A percentile compares a stretch with the other conserved stretches of the same genome.
Conservation (phyloP, 2,797 vertebrate genomes). For the Alectoris magna region DNA sequence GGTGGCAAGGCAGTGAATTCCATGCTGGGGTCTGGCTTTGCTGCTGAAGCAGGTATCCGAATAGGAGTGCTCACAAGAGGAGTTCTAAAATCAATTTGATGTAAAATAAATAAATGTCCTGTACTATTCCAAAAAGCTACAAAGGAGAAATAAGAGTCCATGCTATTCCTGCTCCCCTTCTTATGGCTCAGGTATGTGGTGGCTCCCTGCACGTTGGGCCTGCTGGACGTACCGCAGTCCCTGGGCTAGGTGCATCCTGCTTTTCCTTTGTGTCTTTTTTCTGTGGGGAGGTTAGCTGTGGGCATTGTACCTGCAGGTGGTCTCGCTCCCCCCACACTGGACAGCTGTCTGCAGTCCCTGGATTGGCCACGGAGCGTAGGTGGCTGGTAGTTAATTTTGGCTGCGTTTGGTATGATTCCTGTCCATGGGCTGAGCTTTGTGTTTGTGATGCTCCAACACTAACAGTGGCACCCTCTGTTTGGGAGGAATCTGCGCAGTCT, state of each 20-base stretch:
- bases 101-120: not conserved
- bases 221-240: not conserved
- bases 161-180: not conserved
- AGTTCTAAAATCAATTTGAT: not conserved
- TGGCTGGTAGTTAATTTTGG: not conserved
- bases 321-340: not conserved
- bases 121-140: not conserved
- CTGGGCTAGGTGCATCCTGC: not conserved
- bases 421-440: not conserved
- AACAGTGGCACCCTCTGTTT: constrained; percentile 69
- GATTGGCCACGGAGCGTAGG: accelerated
- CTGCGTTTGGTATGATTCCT: accelerated
- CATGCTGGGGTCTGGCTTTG: not conserved
- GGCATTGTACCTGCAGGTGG: not conserved
- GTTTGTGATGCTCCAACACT: not conserved
- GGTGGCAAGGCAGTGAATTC: not conserved
- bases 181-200: not conserved
- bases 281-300: not conserved
- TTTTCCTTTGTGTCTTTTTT: not conserved
- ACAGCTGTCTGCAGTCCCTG: not conserved
- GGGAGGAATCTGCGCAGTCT: not conserved
- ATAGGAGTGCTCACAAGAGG: not conserved
- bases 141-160: not conserved
- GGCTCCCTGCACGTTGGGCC: not conserved
- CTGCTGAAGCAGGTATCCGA: not conserved